Conservation (phyloP, 2,113 vertebrate genomes). For the Podarcis cretensis region DNA sequence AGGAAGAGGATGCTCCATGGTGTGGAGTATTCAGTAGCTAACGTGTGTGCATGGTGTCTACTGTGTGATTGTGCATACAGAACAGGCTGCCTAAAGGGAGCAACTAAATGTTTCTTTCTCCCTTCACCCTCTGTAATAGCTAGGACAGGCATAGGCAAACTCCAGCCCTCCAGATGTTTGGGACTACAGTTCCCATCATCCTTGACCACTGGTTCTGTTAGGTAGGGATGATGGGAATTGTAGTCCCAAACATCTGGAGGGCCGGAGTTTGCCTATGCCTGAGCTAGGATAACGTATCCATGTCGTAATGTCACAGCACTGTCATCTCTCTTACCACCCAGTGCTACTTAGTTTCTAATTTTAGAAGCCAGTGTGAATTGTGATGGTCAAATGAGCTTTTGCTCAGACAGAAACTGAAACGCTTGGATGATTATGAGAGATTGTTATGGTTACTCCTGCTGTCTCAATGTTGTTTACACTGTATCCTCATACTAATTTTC, state of each 20-base stretch:
- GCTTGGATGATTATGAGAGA: background rate
- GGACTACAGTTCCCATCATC: too few relatives aligned
- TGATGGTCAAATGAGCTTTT: background rate
- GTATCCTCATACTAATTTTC: background rate
- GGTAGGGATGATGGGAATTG: too few relatives aligned
- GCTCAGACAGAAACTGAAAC: background rate
- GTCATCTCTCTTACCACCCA: too few relatives aligned
- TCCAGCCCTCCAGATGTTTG: too few relatives aligned
- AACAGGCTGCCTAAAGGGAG: too few relatives aligned
- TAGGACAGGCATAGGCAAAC: too few relatives aligned
- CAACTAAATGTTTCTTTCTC: background rate
- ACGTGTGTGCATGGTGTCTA: background rate
- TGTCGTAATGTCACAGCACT: background rate
- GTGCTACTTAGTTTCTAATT: background rate
- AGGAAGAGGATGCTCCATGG: background rate
- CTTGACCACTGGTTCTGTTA: too few relatives aligned
- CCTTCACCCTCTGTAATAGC: background rate
- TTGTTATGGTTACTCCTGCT: background rate
- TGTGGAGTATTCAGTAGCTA: background rate
- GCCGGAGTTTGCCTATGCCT: too few relatives aligned
- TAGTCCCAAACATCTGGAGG: background rate
- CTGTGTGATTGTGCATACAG: background rate
- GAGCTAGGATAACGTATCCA: background rate
- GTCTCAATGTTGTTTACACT: background rate
- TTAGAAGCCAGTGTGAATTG: background rate